Evolutionary conservation across 2,797 vertebrate genomes (phyloP), one percentile per base, ranked within the genome.

Genomic region (Erpetoichthys calabaricus): DNA sequence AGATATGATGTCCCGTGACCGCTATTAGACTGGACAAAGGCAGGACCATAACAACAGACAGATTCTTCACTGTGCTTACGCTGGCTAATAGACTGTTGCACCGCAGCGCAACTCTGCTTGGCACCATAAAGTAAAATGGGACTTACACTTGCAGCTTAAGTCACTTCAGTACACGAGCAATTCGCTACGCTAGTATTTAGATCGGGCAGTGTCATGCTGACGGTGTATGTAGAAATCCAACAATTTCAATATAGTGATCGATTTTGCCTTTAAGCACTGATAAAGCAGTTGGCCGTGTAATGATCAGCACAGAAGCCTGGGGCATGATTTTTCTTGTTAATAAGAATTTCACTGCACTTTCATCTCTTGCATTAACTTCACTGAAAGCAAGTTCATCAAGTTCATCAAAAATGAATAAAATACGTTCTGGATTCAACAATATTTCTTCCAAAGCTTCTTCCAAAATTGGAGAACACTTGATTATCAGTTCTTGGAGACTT

Each of bases 351-450:
- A 73, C 59, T 43, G 73, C 67, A 8, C 44, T 63, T 60, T 62
- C 67, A 6, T 71, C 60, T 3, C 51, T 55, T 4, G 67, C 63
- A 56, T 69, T 64, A 49, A 67, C 66, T 45, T 69, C 67, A 42
- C 63, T 52, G 1, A 71, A 72, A 46, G 65, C 68, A 10, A 75
- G 44, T 44, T 75, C 68, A 51, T 73, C 68, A 51, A 75, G 64
- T 65, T 68, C 58, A 59, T 75, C 73, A 2, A 68, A 58, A 46
- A 75, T 64, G 57, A 75, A 71, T 44, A 75, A 66, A 25, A 73
- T 62, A 47, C 4, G 45, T 5, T 55, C 57, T 7, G 58, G 63
- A 43, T 68, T 42, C 8, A 60, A 62, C 58, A 72, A 50, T 44
- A 72, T 57, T 47, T 3, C 46, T 54, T 75, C 65, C 57, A 72